These are phyloP conservation scores for Sisyra terminalis DNA, from an alignment of 2,888 invertebrate species.

Conservation along the genomic window DNA sequence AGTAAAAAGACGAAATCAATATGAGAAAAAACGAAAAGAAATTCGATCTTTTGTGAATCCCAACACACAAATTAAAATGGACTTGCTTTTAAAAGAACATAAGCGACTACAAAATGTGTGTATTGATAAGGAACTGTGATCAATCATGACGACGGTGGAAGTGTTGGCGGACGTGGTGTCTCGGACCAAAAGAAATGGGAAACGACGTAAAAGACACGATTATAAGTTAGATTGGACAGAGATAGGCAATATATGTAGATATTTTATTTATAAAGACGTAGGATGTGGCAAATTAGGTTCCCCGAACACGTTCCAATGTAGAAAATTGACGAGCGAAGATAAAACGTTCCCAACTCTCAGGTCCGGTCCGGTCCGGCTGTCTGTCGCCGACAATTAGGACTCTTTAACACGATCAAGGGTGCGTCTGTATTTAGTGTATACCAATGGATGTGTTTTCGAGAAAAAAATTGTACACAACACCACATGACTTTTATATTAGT, in stretches of 20 bases:
- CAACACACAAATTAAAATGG: no score
- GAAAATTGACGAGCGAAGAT: no score
- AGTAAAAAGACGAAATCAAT: no score
- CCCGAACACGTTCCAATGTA: conserved; percentile 17
- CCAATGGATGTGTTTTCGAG: no score
- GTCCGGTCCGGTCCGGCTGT: background rate
- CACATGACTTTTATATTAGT: no score
- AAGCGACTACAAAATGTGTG: conserved; percentile 21
- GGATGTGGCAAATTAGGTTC: conserved; percentile 19
- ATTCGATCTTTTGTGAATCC: no score
- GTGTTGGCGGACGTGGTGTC: conserved; percentile 2
- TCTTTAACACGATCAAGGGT: conserved; percentile 17
- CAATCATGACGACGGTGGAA: conserved; percentile 16
- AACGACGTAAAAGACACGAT: background rate
- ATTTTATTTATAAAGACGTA: conserved; percentile 11
- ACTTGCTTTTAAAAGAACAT: conserved; percentile 17
- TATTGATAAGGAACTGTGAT: conserved; percentile 20
- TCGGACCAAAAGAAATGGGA: background rate
- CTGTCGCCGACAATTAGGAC: conserved; percentile 21
- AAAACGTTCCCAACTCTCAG: no score
- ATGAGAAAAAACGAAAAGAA: no score
- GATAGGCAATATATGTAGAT: background rate
- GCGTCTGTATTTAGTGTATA: conserved; percentile 6
- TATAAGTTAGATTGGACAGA: background rate
- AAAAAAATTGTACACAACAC: no score